A percentile compares a stretch with the other conserved stretches of the same genome.
Conservation (phyloP, 2,797 vertebrate genomes). For the Eulemur mongoz region DNA sequence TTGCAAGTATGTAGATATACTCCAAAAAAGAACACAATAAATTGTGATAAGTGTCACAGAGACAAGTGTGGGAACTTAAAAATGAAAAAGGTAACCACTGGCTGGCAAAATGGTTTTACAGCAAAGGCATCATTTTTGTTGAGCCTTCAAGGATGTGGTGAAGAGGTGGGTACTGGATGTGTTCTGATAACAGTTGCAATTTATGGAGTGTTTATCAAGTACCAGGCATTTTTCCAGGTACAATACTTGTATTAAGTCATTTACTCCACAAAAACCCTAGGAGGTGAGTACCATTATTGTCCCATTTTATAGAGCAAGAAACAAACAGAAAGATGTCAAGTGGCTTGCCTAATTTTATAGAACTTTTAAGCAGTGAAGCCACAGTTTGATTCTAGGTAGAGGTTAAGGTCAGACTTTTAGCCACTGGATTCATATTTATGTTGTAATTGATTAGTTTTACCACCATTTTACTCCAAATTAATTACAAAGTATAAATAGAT, state of each 20-base stretch:
- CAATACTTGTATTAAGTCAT: background rate
- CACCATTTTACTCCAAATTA: background rate
- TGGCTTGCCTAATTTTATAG: background rate
- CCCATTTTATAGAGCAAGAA: background rate
- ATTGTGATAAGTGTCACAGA: background rate
- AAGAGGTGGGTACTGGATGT: background rate
- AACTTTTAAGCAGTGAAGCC: background rate
- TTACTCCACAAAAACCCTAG: background rate
- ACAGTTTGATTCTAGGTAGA: background rate
- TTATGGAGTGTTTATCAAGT: background rate
- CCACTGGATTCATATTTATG: background rate
- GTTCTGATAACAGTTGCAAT: background rate
- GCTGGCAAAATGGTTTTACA: background rate
- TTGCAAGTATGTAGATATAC: background rate
- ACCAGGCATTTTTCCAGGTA: background rate
- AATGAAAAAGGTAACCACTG: background rate
- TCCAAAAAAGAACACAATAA: background rate
- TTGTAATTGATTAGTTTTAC: constrained; percentile 8
- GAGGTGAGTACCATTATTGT: background rate
- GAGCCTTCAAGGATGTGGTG: background rate
- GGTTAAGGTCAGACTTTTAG: background rate
- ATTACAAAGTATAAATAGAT: background rate
- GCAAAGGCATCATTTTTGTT: background rate
- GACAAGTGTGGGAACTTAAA: background rate
- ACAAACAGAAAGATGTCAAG: background rate